A percentile compares a stretch with the other conserved stretches of the same genome.
These are phyloP conservation scores for Eremophila alpestris DNA, from an alignment of 2,797 vertebrate species.

Conservation along the genomic window DNA sequence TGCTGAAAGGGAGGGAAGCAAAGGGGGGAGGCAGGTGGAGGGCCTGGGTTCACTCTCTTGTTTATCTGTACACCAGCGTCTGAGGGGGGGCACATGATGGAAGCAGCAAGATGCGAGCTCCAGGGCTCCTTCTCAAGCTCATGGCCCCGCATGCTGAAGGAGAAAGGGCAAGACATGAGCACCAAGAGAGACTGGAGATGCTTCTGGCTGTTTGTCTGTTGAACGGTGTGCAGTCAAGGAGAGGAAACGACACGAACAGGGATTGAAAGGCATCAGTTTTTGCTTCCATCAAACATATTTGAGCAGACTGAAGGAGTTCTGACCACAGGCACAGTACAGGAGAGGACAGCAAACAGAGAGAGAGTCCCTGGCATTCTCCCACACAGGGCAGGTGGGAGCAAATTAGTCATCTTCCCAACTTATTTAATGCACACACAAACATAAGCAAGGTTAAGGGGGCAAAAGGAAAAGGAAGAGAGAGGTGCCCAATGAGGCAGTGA, in stretches of 20 bases:
- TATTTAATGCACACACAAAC: neutral
- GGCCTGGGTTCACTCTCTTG: neutral
- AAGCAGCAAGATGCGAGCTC: neutral
- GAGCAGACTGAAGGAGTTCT: neutral
- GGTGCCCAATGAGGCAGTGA: neutral
- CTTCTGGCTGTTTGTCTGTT: neutral
- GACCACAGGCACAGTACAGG: neutral
- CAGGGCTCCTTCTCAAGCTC: neutral
- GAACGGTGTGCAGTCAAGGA: neutral
- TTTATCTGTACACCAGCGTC: neutral
- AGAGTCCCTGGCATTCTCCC: rapidly evolving
- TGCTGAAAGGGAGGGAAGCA: neutral
- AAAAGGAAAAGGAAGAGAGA: neutral
- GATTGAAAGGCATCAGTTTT: neutral
- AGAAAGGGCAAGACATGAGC: neutral
- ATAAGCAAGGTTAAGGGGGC: neutral
- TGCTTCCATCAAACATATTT: neutral
- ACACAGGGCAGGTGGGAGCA: neutral
- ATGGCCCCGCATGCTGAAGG: neutral
- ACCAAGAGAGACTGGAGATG: rapidly evolving
- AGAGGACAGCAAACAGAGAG: neutral
- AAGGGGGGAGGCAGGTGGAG: neutral
- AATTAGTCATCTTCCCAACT: neutral
- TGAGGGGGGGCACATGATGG: neutral
- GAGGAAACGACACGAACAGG: neutral